These are phyloP conservation scores for Spongia lamella DNA, from an alignment of 37 sponge, comb jelly and placozoan species.

Conservation along the genomic window DNA sequence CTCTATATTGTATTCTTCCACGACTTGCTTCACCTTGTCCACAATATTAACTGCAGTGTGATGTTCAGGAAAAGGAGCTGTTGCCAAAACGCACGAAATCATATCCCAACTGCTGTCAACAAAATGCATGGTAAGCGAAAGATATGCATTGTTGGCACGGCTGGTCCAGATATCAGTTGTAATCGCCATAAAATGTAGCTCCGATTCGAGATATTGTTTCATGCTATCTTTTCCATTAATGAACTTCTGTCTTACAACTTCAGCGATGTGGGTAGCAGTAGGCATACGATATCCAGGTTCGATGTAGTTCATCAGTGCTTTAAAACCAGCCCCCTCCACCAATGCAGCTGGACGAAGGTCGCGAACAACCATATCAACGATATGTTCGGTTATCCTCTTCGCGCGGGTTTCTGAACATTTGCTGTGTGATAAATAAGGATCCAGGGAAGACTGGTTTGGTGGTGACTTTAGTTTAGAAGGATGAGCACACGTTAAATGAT, in stretches of 20 bases:
- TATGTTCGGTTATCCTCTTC: slow-evolving; percentile 3
- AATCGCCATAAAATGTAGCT: not conserved
- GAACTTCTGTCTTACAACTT: slow-evolving; percentile 13
- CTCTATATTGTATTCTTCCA: not conserved
- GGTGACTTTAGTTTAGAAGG: not conserved
- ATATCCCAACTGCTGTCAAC: not conserved
- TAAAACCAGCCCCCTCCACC: slow-evolving; percentile 29
- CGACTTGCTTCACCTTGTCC: slow-evolving; percentile 9
- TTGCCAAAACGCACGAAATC: slow-evolving; percentile 10
- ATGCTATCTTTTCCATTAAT: not conserved
- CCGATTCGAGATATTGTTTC: not conserved
- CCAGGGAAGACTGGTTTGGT: not conserved
- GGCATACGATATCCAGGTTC: slow-evolving; percentile 28
- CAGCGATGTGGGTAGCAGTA: slow-evolving; percentile 5
- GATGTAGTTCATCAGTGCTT: not conserved
- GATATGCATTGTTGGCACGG: slow-evolving; percentile 7
- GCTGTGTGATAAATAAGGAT: not conserved
- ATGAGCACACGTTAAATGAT: slow-evolving; percentile 6
- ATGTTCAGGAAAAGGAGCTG: slow-evolving; percentile 11
- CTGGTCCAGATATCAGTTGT: slow-evolving; percentile 23
- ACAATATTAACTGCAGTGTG: slow-evolving; percentile 5
- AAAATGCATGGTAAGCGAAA: slow-evolving; percentile 8
- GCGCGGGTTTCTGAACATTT: slow-evolving; percentile 9
- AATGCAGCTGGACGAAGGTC: slow-evolving; percentile 17
- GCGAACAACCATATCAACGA: slow-evolving; percentile 16